These are phyloP conservation scores for Dermochelys coriacea DNA, from an alignment of 2,797 vertebrate species.

Conservation along the genomic window DNA sequence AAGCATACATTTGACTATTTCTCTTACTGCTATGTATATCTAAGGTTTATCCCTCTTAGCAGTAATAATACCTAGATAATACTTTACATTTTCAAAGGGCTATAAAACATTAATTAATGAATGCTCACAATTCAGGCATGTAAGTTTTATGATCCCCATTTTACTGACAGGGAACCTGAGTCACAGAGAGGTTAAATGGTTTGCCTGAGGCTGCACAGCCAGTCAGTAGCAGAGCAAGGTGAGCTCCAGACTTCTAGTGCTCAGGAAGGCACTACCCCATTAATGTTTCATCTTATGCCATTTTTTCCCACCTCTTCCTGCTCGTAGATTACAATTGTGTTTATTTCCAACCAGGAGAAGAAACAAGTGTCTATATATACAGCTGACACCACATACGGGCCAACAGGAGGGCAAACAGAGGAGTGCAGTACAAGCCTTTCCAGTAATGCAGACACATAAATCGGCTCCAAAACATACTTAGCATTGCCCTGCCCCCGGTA, in stretches of 20 bases:
- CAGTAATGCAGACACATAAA: background rate
- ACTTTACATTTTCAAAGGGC: background rate
- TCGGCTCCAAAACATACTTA: background rate
- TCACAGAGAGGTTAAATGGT: background rate
- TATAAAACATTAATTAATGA: background rate
- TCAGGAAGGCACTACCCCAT: too few species aligned
- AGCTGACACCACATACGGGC: background rate
- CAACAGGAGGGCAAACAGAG: background rate
- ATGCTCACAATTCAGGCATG: background rate
- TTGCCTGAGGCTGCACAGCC: background rate
- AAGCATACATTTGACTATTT: background rate
- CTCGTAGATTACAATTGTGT: background rate
- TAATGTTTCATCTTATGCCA: background rate
- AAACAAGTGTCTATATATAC: background rate
- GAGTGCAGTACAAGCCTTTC: background rate
- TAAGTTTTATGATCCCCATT: background rate
- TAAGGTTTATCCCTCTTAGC: background rate
- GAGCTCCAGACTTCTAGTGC: background rate
- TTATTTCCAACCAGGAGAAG: background rate
- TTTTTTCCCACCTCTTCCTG: background rate
- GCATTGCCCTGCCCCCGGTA: background rate
- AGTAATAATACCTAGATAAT: background rate
- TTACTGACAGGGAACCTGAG: background rate
- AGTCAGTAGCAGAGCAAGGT: background rate
- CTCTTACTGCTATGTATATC: background rate